These are phyloP conservation scores for Drosophila testacea DNA, from an alignment of 2,888 invertebrate genomes.

Conservation along the genomic window DNA sequence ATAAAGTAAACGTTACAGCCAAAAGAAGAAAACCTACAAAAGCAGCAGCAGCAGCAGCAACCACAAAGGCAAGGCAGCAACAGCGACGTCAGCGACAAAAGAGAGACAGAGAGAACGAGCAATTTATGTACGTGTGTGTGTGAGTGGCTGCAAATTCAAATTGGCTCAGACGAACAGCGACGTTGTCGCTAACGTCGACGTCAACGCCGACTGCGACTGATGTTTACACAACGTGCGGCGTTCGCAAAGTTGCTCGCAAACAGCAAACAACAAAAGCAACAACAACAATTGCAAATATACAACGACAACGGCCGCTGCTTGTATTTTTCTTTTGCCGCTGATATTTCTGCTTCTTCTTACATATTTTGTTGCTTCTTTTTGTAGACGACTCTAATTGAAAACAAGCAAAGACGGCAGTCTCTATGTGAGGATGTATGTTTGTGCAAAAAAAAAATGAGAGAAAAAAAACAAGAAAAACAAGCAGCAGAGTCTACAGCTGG, in stretches of 20 bases:
- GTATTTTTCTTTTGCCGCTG: slow-evolving; percentile 59
- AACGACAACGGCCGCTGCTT: slow-evolving; percentile 47
- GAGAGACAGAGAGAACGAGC: neutral
- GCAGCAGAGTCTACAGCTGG: slow-evolving; percentile 52
- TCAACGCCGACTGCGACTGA: slow-evolving; percentile 54
- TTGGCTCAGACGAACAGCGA: slow-evolving; percentile 61
- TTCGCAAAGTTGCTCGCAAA: slow-evolving; percentile 63
- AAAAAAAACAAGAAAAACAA: slow-evolving; percentile 47
- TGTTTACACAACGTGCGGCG: slow-evolving; percentile 79
- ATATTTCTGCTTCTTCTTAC: slow-evolving; percentile 39
- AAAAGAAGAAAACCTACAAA: slow-evolving; percentile 77
- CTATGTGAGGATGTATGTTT: slow-evolving; percentile 21
- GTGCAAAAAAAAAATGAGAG: slow-evolving; percentile 26
- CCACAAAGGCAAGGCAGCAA: slow-evolving; percentile 30
- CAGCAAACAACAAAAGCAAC: slow-evolving; percentile 28
- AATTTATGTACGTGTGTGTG: neutral
- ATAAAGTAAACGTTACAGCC: slow-evolving; percentile 66
- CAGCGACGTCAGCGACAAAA: slow-evolving; percentile 8
- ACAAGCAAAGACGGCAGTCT: slow-evolving; percentile 66
- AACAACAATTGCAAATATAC: slow-evolving; percentile 10
- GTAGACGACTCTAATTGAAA: slow-evolving; percentile 74
- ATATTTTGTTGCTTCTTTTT: slow-evolving; percentile 46
- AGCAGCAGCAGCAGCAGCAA: slow-evolving; percentile 43
- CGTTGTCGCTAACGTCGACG: slow-evolving; percentile 18
- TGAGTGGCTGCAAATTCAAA: slow-evolving; percentile 66